Conservation (phyloP, 2,113 vertebrate genomes). For the Beaufortia kweichowensis region DNA sequence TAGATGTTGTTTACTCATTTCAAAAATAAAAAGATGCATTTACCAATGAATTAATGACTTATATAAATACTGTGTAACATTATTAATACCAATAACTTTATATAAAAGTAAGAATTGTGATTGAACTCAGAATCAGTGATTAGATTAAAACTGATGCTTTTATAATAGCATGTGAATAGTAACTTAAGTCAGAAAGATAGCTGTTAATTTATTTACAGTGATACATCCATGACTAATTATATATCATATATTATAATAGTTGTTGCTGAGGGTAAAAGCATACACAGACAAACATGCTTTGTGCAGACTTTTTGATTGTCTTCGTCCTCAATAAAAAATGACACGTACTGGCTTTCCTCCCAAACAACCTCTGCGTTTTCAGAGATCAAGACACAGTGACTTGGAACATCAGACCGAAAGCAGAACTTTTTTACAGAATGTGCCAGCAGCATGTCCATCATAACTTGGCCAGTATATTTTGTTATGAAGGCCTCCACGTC, state of each 20-base stretch:
- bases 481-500: conserved; percentile 60
- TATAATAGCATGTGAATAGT: too few species aligned
- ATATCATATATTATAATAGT: conserved; percentile 63
- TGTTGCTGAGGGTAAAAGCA: conserved; percentile 28
- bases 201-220: too few species aligned
- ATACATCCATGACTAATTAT: conserved; percentile 25
- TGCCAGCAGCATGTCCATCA: neutral
- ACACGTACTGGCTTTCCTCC: conserved; percentile 45
- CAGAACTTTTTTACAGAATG: conserved; percentile 49
- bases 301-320: conserved; percentile 56
- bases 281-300: conserved; percentile 59
- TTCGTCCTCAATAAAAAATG: conserved; percentile 65
- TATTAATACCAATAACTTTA: too few species aligned
- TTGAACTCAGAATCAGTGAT: too few species aligned
- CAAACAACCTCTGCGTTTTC: conserved; percentile 54
- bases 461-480: neutral
- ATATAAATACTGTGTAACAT: too few species aligned
- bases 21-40: neutral
- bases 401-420: conserved; percentile 53
- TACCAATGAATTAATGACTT: neutral
- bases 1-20: neutral
- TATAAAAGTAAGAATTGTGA: too few species aligned
- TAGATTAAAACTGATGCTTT: too few species aligned
- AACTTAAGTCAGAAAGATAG: too few species aligned
- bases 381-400: conserved; percentile 56